phyloP scores from a whole-genome alignment of 2,797 vertebrate genomes.

The Spheniscus humboldti region DNA sequence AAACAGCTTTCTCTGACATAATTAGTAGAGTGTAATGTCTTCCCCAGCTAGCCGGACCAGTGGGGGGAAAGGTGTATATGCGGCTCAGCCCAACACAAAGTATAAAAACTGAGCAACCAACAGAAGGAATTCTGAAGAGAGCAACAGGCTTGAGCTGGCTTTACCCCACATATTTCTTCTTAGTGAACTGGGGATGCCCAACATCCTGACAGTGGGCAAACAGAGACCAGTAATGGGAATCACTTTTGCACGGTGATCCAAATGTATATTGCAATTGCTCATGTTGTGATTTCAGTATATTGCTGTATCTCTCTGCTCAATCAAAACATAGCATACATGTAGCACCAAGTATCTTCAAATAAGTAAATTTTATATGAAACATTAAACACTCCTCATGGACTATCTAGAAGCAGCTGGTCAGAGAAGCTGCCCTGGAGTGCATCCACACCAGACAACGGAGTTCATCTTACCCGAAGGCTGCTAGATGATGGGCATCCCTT shows the following conservation, averaged over 20 bases:
- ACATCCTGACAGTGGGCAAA: neutral
- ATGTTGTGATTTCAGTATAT: neutral
- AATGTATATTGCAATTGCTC: neutral
- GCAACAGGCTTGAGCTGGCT: neutral
- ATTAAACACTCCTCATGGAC: neutral
- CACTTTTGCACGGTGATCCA: neutral
- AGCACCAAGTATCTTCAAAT: neutral
- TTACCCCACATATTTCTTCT: neutral
- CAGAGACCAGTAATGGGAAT: neutral
- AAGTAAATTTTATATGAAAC: neutral
- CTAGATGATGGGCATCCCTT: neutral
- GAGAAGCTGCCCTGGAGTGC: neutral
- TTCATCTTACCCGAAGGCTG: neutral
- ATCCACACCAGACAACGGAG: neutral
- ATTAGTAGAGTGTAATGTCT: neutral
- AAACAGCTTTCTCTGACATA: neutral
- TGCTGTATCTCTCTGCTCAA: neutral
- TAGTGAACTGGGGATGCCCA: neutral
- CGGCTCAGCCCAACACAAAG: neutral
- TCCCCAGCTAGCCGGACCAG: neutral
- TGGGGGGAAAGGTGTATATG: fast-evolving
- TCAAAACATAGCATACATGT: neutral
- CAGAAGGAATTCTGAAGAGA: neutral
- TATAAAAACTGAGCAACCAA: neutral
- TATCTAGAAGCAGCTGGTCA: neutral